Evolutionary conservation across 2,797 vertebrate genomes (phyloP).

Genomic region (Sternotherus odoratus): DNA sequence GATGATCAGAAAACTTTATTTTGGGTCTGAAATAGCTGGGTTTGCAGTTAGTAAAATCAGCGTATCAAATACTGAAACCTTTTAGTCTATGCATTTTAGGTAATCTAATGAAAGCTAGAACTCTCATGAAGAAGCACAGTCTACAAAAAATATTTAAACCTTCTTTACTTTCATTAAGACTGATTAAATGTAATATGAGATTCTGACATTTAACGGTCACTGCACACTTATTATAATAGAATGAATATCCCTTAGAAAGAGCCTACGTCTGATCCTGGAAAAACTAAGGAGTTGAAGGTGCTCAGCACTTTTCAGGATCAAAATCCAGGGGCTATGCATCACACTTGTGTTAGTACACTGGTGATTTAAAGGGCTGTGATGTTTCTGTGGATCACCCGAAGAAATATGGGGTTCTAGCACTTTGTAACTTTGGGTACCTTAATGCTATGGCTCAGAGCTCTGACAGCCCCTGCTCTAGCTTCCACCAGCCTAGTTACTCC

Average conservation of each 20-base stretch:
- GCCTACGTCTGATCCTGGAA: constrained; percentile 43
- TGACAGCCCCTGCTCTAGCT: not conserved
- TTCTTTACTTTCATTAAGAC: constrained; percentile 64
- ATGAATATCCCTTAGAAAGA: constrained; percentile 60
- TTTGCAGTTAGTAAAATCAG: constrained; percentile 44
- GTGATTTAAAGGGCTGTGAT: not conserved
- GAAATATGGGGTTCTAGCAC: not conserved
- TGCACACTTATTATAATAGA: constrained; percentile 40
- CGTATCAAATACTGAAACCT: constrained; percentile 71
- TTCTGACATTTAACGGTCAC: constrained; percentile 70
- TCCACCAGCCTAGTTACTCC: not conserved
- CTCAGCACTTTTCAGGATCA: not conserved
- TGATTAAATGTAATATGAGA: constrained; percentile 67
- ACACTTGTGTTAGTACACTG: not conserved
- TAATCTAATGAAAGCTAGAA: constrained; percentile 67
- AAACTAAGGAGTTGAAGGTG: constrained; percentile 30
- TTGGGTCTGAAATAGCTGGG: constrained; percentile 45
- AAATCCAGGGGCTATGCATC: not conserved
- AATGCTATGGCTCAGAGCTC: not conserved
- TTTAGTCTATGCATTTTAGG: constrained; percentile 61
- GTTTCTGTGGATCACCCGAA: not conserved
- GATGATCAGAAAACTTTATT: constrained; percentile 55
- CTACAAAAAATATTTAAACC: constrained; percentile 40
- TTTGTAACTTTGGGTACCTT: not conserved
- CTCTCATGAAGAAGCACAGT: constrained; percentile 40